Conservation (phyloP, 2,888 invertebrate species). For the Archips crataeganus region DNA sequence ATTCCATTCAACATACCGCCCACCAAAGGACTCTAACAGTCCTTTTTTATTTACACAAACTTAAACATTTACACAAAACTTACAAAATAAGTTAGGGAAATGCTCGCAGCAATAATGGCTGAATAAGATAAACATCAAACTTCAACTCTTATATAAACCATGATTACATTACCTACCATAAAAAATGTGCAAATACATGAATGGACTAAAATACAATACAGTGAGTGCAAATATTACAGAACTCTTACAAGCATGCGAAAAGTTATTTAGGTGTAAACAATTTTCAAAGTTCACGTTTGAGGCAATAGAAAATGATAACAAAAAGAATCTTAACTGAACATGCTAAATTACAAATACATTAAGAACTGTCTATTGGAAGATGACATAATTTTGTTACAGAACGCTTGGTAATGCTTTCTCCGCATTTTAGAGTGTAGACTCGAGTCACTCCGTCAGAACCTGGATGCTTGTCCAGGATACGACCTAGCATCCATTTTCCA, state of each 20-base stretch:
- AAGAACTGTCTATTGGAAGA: not conserved
- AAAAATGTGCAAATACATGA: too few species aligned
- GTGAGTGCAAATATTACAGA: not conserved
- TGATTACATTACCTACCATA: too few species aligned
- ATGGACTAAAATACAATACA: not conserved
- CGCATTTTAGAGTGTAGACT: not conserved
- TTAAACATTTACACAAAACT: not conserved
- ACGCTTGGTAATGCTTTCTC: not conserved
- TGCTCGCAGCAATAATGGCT: not conserved
- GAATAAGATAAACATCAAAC: not conserved
- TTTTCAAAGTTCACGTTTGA: too few species aligned
- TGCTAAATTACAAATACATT: not conserved
- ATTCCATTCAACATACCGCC: not conserved
- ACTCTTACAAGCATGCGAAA: too few species aligned
- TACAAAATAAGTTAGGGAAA: not conserved
- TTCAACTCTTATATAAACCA: too few species aligned
- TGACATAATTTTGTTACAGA: not conserved
- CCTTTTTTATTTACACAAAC: too few species aligned
- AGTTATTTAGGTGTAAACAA: too few species aligned
- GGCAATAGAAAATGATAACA: not conserved
- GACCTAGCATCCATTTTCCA: conserved; percentile 45
- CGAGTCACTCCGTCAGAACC: conserved; percentile 4
- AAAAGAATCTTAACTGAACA: too few species aligned
- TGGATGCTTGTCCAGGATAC: conserved; percentile 42
- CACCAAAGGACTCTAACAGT: not conserved